These are phyloP conservation scores for Stratiolaelaps scimitus DNA, from an alignment of 1,140 invertebrate genomes.

Conservation along the genomic window DNA sequence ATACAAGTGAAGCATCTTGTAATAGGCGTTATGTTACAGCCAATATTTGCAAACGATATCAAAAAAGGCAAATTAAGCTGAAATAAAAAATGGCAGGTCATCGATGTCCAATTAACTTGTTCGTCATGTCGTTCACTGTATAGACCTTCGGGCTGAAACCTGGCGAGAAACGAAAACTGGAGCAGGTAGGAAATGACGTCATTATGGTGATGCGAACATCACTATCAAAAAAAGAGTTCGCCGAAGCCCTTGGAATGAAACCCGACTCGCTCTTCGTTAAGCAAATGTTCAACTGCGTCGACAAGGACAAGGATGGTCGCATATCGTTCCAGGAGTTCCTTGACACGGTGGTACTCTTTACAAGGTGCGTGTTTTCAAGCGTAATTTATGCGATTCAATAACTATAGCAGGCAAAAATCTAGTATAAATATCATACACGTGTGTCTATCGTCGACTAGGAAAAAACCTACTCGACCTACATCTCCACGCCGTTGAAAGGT, in stretches of 20 bases:
- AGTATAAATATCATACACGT: too few species aligned
- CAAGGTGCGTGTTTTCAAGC: conserved; percentile 40
- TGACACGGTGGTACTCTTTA: conserved; percentile 72
- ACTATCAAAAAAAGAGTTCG: conserved; percentile 87
- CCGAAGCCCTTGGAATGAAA: conserved; percentile 90
- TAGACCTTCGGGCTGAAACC: conserved; percentile 65
- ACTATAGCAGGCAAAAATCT: too few species aligned
- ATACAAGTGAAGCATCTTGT: too few species aligned
- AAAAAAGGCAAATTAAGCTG: too few species aligned
- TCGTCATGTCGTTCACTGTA: conserved; percentile 16
- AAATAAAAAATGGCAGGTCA: too few species aligned
- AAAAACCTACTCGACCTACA: too few species aligned
- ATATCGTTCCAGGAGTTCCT: conserved; percentile 97
- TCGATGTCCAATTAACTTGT: background rate
- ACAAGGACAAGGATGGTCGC: conserved; percentile 84
- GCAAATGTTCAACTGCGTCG: conserved; percentile 98
- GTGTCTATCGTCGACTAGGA: too few species aligned
- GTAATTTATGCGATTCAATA: too few species aligned
- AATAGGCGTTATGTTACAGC: too few species aligned
- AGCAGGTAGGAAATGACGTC: conserved; percentile 65
- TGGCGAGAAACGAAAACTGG: conserved; percentile 48
- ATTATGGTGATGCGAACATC: conserved; percentile 85
- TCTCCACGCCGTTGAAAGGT: too few species aligned
- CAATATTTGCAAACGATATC: too few species aligned
- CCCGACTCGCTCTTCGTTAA: conserved; percentile 90